A percentile compares a stretch with the other conserved stretches of the same genome.
These are phyloP conservation scores for Drosophila borealis DNA, from an alignment of 2,888 invertebrate genomes.

Conservation along the genomic window DNA sequence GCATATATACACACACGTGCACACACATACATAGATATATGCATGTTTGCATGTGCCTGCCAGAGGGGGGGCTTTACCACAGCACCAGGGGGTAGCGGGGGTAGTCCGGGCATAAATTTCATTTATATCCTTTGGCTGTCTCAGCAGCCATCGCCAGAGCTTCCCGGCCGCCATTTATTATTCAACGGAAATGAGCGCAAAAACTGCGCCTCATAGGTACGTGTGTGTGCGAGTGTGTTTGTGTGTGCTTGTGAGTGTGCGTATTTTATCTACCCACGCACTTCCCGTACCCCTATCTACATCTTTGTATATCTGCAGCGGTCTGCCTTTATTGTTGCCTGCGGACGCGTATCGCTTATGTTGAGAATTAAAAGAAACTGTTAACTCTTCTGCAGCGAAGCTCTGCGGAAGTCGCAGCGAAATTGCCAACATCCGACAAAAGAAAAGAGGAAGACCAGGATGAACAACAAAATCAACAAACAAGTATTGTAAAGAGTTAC, in stretches of 20 bases:
- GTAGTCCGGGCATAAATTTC: conserved; percentile 39
- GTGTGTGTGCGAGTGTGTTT: conserved; percentile 2
- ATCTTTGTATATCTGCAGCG: conserved; percentile 15
- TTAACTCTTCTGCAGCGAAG: conserved; percentile 57
- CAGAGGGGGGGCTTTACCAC: background rate
- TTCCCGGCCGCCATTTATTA: conserved; percentile 56
- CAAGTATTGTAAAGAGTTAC: conserved; percentile 22
- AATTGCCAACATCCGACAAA: conserved; percentile 72
- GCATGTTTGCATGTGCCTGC: conserved; percentile 5
- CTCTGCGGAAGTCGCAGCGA: conserved; percentile 64
- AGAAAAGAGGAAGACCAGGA: conserved; percentile 15
- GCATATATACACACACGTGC: conserved; percentile 14
- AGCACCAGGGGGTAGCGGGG: background rate
- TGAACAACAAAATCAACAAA: conserved; percentile 44
- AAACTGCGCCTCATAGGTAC: conserved; percentile 28
- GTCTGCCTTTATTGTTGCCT: conserved; percentile 56
- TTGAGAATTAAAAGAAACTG: conserved; percentile 70
- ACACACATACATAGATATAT: background rate
- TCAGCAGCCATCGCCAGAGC: conserved; percentile 30
- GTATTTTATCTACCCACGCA: background rate
- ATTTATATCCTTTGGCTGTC: conserved; percentile 53
- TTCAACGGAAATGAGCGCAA: conserved; percentile 66
- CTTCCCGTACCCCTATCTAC: background rate
- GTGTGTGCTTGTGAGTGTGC: conserved; percentile 1
- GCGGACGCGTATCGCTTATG: conserved; percentile 60